Evolutionary conservation across 2,797 vertebrate genomes (phyloP), one percentile per base, ranked within the genome.

Genomic region (Emys orbicularis): DNA sequence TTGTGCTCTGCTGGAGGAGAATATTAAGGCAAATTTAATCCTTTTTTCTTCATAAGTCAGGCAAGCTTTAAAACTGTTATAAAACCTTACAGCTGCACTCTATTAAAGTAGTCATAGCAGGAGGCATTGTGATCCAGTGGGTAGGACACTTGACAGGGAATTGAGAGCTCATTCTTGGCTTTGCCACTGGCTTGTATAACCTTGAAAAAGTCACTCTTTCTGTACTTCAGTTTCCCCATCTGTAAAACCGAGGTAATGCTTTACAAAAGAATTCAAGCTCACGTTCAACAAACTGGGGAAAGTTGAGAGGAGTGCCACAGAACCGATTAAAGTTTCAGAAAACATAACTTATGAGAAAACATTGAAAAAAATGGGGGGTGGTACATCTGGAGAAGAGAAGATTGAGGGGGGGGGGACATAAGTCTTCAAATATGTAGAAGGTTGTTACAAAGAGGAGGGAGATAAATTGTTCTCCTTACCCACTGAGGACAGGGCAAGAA

Each of bases 1-100:
- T 89, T 93, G 84, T 86, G 90, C 59, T 88, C 94, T 84, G 41
- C 87, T 92, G 50, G 68, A 72, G 37, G 11, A 2, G 10, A 13
- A 2, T 54, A 3, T 86, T 90, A 79, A 92, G 56, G 50, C 61
- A 54, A 77, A 72, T 87, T 87, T 23, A 61, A 61, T 61, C 31
- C 59, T 61, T 61, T 61, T 61, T 59, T 31, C 27, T 59, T 59
- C 29, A 15, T 61, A 61, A 61, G 31, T 34, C 13, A 34, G 31
- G 59, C 29, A 31, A 34, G 57, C 29, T 13, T 61, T 57, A 57
- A 61, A 59, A 59, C 29, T 13, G 61, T 72, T 72, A 37, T 68
- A 21, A 72, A 72, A 25, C 19, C 19, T 72, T 72, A 37, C n/a
- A 72, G n/a, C 10, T 72, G n/a, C 19, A 41, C 10, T 41, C 19